These are phyloP conservation scores for Tretioscincus oriximinensis DNA, from an alignment of 2,113 vertebrate species.

Conservation along the genomic window DNA sequence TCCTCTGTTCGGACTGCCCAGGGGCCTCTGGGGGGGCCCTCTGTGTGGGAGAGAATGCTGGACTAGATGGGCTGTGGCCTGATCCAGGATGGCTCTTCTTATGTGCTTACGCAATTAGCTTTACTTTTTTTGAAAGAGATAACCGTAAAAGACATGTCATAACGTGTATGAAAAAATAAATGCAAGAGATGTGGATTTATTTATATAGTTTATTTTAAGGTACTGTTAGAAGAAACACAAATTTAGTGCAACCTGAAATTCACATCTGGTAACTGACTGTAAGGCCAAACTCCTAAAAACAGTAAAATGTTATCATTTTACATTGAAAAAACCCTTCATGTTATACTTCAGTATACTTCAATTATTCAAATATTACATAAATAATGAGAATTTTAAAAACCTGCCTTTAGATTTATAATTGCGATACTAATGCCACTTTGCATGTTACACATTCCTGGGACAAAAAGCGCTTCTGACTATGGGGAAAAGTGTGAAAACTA, in stretches of 20 bases:
- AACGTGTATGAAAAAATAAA: conserved; percentile 47
- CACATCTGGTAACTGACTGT: conserved; percentile 76
- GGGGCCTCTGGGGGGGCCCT: too few relatives aligned
- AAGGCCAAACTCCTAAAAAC: conserved; percentile 75
- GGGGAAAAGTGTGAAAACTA: background rate
- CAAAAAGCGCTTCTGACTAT: background rate
- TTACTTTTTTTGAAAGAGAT: background rate
- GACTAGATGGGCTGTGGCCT: too few relatives aligned
- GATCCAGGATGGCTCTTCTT: too few relatives aligned
- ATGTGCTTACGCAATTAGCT: too few relatives aligned
- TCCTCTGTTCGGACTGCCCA: too few relatives aligned
- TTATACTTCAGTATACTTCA: conserved; percentile 36
- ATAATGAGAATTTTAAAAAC: conserved; percentile 67
- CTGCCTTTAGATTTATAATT: conserved; percentile 67
- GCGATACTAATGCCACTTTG: conserved; percentile 43
- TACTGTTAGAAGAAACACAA: conserved; percentile 81
- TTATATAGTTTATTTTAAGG: conserved; percentile 85
- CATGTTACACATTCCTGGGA: background rate
- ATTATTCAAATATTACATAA: conserved; percentile 68
- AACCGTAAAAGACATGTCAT: conserved; percentile 33
- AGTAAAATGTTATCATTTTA: conserved; percentile 77
- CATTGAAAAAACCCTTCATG: conserved; percentile 70
- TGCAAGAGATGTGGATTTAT: conserved; percentile 55
- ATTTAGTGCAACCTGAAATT: conserved; percentile 80
- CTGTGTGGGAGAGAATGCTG: too few relatives aligned